Evolutionary conservation across 2,888 invertebrate genomes (phyloP), one percentile per base, ranked within the genome.

Genomic region (Flabesymbios commensalis): DNA sequence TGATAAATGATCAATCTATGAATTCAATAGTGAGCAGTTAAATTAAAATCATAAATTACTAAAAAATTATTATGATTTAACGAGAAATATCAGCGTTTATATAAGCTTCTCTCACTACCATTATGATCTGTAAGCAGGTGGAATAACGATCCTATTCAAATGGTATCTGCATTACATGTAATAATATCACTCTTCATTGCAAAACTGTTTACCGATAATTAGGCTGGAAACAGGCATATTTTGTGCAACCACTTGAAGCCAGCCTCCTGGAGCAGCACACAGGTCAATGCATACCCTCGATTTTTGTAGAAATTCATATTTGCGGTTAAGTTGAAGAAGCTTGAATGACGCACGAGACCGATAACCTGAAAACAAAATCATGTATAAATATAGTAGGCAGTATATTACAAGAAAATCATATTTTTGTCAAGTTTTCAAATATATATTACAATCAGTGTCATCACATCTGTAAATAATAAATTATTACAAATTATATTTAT

Each of bases 291-390:
- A 92, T 86, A 99, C 96, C 86, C 93, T 88, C 0, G 97, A 93
- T 78, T 90, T 91, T 87, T 98, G 94, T 4, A 99, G 85, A 83
- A 99, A 99, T 57, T 94, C 93, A 85, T 93, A 99, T 82, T 96
- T 96, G 67, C 97, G 87, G 84, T 99, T 99, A 55, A 99, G 83
- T 80, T 99, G 99, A 67, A 99, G 93, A 72, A 99, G 88, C 81
- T 99, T 99, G 85, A 99, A 99, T n/a, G 99, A 95, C 75, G 99
- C 95, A 86, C 99, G 89, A 70, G 98, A 96, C 71, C 99, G 88
- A 83, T 89, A 99, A 74, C 99, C 96, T 94, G 78, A 61, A 75
- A 69, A 42, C 57, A 53, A n/a, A n/a, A n/a, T n/a, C n/a, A n/a
- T n/a, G n/a, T n/a, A n/a, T n/a, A 48, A 26, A 45, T 49, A 41